Conservation (phyloP, 2,888 invertebrate genomes). For the Laspeyria flexula region DNA sequence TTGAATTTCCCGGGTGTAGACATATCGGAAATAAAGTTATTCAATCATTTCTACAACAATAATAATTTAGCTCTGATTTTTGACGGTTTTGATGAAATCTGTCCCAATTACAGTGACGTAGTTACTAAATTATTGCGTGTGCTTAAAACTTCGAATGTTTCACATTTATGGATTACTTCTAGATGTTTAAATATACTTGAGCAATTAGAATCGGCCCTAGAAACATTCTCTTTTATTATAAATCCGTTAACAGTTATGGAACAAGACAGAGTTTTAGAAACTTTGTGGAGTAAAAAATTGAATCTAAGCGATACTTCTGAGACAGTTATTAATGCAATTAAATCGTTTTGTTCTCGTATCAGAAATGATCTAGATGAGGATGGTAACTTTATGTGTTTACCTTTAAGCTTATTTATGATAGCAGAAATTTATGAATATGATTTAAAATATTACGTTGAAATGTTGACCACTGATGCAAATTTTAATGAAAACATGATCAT, state of each 20-base stretch:
- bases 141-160: slow-evolving; percentile 21
- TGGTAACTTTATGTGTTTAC: slow-evolving; percentile 25
- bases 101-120: slow-evolving; percentile 31
- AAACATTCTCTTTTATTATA: slow-evolving; percentile 33
- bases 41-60: slow-evolving; percentile 31
- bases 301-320: not conserved
- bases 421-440: slow-evolving; percentile 20
- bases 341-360: not conserved
- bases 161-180: slow-evolving; percentile 37
- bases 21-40: slow-evolving; percentile 22
- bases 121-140: slow-evolving; percentile 24
- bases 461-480: not conserved
- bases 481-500: not conserved
- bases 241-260: slow-evolving; percentile 18
- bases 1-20: not conserved
- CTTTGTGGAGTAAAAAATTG: slow-evolving; percentile 18
- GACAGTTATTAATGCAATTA: too few relatives aligned
- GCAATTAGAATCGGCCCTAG: slow-evolving; percentile 32
- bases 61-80: slow-evolving; percentile 23
- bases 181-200: slow-evolving; percentile 28
- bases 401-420: slow-evolving; percentile 34
- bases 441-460: slow-evolving; percentile 6
- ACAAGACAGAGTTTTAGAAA: slow-evolving; percentile 23
- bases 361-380: not conserved
- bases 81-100: slow-evolving; percentile 46